Conservation (phyloP, 2,113 vertebrate genomes). For the Podocnemis expansa region DNA sequence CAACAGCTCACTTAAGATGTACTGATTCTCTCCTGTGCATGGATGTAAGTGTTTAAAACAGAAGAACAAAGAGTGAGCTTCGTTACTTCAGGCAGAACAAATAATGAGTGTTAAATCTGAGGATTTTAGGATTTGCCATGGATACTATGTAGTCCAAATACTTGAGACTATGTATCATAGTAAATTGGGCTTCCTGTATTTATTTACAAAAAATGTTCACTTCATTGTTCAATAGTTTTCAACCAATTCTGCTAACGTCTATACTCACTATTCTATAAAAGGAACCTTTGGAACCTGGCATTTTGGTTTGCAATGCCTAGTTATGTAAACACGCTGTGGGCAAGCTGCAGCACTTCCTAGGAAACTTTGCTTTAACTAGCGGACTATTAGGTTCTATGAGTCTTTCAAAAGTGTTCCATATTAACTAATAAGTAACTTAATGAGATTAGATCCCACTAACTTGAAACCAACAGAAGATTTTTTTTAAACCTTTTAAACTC, state of each 20-base stretch:
- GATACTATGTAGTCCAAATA: not conserved
- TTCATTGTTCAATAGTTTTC: not conserved
- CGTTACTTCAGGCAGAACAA: not conserved
- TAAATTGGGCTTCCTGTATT: not conserved
- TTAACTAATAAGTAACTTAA: not conserved
- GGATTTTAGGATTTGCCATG: not conserved
- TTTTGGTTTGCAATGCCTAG: not conserved
- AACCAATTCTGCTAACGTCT: not conserved
- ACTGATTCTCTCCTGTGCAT: not conserved
- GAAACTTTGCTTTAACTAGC: not conserved
- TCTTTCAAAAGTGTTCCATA: not conserved
- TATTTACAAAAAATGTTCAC: fast-evolving
- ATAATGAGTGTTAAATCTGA: not conserved
- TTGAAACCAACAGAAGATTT: conserved; percentile 25
- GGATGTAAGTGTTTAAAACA: not conserved
- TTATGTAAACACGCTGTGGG: not conserved
- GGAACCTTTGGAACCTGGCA: not conserved
- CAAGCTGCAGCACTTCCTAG: not conserved
- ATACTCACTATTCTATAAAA: not conserved
- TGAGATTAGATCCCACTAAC: not conserved
- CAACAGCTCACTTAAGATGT: not conserved
- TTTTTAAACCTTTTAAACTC: conserved; percentile 30
- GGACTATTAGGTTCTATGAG: not conserved
- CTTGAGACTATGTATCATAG: not conserved
- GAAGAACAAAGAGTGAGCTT: not conserved